phyloP scores from a whole-genome alignment of 1,140 invertebrate species.

The Tribolium madens region DNA sequence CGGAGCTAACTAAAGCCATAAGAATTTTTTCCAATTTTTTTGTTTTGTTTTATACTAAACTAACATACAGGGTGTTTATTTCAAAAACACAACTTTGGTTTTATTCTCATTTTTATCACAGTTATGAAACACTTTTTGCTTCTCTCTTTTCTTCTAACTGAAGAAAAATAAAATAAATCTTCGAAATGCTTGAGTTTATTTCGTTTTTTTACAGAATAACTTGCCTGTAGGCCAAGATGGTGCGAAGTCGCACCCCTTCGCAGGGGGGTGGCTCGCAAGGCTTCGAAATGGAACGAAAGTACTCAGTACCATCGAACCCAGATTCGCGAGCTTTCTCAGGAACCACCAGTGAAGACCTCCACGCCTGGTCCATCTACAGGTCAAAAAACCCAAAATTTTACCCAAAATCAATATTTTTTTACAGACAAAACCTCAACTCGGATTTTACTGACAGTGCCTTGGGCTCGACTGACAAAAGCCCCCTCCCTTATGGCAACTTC shows the following conservation, averaged over 20 bases:
- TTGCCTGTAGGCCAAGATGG: conserved; percentile 54
- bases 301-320: conserved; percentile 83
- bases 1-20: no score
- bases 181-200: no score
- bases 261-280: conserved; percentile 68
- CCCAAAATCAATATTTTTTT: conserved; percentile 56
- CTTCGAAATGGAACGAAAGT: conserved; percentile 80
- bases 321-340: conserved; percentile 72
- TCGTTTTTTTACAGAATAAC: conserved; percentile 1
- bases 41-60: no score
- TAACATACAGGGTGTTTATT: no score
- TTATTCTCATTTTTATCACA: no score
- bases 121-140: no score
- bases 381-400: conserved; percentile 59
- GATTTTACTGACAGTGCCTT: conserved; percentile 95
- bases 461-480: conserved; percentile 89
- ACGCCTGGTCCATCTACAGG: conserved; percentile 96
- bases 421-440: conserved; percentile 93
- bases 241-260: conserved; percentile 64
- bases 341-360: conserved; percentile 86
- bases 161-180: no score
- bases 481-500: conserved; percentile 92
- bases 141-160: no score
- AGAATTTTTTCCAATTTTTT: no score
- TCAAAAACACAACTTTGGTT: no score